These are phyloP conservation scores for Ferdinandea cuprea DNA, from an alignment of 2,888 invertebrate genomes.

Conservation along the genomic window DNA sequence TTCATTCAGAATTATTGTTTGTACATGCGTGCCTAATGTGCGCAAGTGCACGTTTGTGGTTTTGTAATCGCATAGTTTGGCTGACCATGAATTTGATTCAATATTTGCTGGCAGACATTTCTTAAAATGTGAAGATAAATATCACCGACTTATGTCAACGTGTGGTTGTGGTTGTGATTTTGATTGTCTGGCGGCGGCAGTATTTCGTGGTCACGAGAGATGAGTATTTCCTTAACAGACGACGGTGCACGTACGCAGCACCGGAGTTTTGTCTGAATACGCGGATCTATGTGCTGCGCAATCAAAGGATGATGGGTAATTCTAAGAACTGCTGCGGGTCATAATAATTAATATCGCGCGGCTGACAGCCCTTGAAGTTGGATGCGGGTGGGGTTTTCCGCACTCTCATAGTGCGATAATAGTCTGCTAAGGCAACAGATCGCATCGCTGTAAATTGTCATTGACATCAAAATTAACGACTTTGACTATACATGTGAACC, in stretches of 20 bases:
- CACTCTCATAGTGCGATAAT: too few species aligned
- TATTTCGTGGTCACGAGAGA: slow-evolving; percentile 59
- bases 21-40: slow-evolving; percentile 27
- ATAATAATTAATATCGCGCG: slow-evolving; percentile 36
- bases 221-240: slow-evolving; percentile 57
- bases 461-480: slow-evolving; percentile 5
- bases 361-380: slow-evolving; percentile 34
- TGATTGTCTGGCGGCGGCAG: slow-evolving; percentile 18
- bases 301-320: slow-evolving; percentile 46
- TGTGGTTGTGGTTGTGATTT: slow-evolving; percentile 39
- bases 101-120: slow-evolving; percentile 47
- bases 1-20: slow-evolving; percentile 42
- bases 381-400: slow-evolving; percentile 7
- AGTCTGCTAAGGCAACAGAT: background rate
- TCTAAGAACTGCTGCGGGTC: slow-evolving; percentile 20
- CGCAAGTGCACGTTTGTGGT: slow-evolving; percentile 50
- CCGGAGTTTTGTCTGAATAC: slow-evolving; percentile 4
- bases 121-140: slow-evolving; percentile 57
- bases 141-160: slow-evolving; percentile 66
- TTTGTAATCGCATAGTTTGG: slow-evolving; percentile 57
- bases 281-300: slow-evolving; percentile 18
- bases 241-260: slow-evolving; percentile 40
- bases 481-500: background rate
- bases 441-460: background rate
- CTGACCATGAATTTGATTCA: slow-evolving; percentile 71